Percentiles rank a stretch among this genome's conserved stretches.
phyloP scores from a whole-genome alignment of 2,113 vertebrate species.

The Dasyprocta punctata region DNA sequence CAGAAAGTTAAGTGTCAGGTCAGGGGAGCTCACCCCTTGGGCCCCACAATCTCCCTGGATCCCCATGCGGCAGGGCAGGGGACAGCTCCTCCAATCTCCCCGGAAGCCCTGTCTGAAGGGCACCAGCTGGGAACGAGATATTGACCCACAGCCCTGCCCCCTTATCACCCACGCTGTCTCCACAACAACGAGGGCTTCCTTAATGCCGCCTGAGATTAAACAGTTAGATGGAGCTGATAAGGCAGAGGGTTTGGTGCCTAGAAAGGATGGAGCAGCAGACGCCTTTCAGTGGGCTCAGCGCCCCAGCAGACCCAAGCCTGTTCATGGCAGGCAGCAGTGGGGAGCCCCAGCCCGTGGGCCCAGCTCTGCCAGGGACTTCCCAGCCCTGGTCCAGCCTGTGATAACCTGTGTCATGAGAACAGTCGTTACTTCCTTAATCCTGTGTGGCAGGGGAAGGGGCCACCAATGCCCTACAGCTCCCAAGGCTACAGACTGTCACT shows the following conservation, averaged over 20 bases:
- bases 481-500: neutral
- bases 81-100: neutral
- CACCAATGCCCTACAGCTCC: neutral
- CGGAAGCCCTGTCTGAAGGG: neutral
- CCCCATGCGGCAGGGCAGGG: neutral
- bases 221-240: conserved; percentile 65
- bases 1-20: neutral
- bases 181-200: conserved; percentile 57
- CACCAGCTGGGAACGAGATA: neutral
- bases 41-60: neutral
- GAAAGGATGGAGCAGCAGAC: neutral
- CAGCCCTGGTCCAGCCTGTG: neutral
- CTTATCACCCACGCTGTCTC: neutral
- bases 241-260: neutral
- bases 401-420: conserved; percentile 31
- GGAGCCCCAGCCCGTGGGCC: neutral
- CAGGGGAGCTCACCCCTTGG: neutral
- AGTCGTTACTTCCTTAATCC: conserved; percentile 69
- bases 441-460: neutral
- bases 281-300: neutral
- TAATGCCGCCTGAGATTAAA: neutral
- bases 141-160: neutral
- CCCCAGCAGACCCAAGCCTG: neutral
- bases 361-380: neutral
- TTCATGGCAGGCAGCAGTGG: neutral